These are phyloP conservation scores for Cistogaster globosa DNA, from an alignment of 2,888 invertebrate species.

Conservation along the genomic window DNA sequence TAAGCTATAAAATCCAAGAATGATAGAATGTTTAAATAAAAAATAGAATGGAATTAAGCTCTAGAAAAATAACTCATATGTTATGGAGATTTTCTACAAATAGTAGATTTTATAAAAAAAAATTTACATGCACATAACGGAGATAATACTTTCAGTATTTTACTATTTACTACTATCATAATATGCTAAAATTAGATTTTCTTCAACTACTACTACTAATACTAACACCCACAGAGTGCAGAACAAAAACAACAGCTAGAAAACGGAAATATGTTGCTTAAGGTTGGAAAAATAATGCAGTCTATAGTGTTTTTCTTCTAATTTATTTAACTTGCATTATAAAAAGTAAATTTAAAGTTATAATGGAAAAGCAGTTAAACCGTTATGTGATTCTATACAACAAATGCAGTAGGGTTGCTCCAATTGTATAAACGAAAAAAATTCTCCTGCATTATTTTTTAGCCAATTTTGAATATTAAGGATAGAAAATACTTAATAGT, in stretches of 20 bases:
- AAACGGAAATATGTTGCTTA: constrained; percentile 37
- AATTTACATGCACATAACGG: constrained; percentile 6
- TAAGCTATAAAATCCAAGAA: constrained; percentile 42
- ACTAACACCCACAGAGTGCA: constrained; percentile 24
- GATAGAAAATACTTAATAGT: too few species aligned
- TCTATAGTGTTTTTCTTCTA: neutral
- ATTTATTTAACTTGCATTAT: neutral
- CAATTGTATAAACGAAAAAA: neutral
- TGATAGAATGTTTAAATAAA: constrained; percentile 52
- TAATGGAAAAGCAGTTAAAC: constrained; percentile 38
- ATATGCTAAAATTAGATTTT: constrained; percentile 54
- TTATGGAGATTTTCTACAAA: constrained; percentile 44
- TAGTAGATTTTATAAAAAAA: constrained; percentile 38
- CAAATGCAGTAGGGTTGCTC: neutral
- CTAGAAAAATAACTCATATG: constrained; percentile 52
- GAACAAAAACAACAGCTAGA: neutral
- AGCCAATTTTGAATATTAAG: too few species aligned
- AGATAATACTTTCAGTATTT: neutral
- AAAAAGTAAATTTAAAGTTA: constrained; percentile 15
- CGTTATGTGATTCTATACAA: constrained; percentile 6
- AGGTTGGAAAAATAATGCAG: constrained; percentile 46
- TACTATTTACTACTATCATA: constrained; percentile 10
- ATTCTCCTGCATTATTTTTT: too few species aligned
- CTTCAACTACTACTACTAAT: constrained; percentile 22
- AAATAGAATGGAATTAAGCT: constrained; percentile 26